Base-by-base conservation (phyloP, 2,888 invertebrate species). In the Auanema sp. region DNA sequence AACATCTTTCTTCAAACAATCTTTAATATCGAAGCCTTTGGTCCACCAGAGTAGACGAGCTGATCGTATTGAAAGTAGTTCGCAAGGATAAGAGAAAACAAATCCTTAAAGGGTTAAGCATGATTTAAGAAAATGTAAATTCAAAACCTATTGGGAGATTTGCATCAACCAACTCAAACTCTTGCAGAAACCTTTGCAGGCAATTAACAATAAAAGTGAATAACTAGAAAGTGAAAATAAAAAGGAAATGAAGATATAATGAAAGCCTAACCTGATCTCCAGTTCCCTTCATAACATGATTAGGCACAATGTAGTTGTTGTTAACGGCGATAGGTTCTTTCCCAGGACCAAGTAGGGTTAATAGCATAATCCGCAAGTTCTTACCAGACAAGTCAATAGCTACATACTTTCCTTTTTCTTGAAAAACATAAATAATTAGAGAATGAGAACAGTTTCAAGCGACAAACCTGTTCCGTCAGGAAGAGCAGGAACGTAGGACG, bases 181-280 rank as follows among this genome's bases (percentile, higher is more conserved):
- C 82, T 58, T 79, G 75, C 16, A 83, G 68, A 59, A 83, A 84
- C 60, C 78, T 71, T 63, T 80, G 77, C 54, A 83, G 70, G 55
- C 83, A 81, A 59, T 84, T 83, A 56, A 83, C 82, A 61, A 83
- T 82, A 69, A 84, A 84, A 52, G 77, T 83, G 73, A 83, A 83
- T 8, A 83, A 74, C 80, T 82, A 67, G 64, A 79, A 72, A n/a
- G 12, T 14, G 16, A 11, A 16, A 23, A 23, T 12, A 18, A 56
- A n/a, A 11, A 3, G n/a, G 6, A 43, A 55, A 60, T 24, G 58
- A 56, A 33, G 33, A 33, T 33, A 33, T 33, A n/a, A 14, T 50
- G 10, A 56, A 18, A n/a, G 2, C 25, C 58, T 11, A 23, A 79
- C 81, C 73, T 83, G 82, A 47, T 83, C 83, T 0, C 83, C 83